Percentiles rank a stretch among this genome's conserved stretches.
These are phyloP conservation scores for Brachypterus glaber DNA, from an alignment of 2,888 invertebrate genomes.

Conservation along the genomic window DNA sequence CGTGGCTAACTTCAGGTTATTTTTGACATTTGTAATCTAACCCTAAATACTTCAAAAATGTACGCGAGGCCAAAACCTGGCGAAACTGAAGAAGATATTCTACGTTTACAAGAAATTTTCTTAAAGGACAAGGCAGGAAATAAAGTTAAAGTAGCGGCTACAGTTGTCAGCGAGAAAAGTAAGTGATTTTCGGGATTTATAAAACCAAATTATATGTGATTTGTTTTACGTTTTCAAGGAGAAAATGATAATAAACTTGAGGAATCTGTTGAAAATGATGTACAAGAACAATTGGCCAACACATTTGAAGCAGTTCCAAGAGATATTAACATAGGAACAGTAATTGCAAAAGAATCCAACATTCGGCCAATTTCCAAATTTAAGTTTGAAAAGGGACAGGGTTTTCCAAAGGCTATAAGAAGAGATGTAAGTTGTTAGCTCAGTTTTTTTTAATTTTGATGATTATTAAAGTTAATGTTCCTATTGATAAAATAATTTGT, in stretches of 20 bases:
- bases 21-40: no score
- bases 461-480: neutral
- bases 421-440: conserved; percentile 31
- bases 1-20: no score
- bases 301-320: conserved; percentile 41
- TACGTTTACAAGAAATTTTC: conserved; percentile 65
- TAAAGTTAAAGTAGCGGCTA: conserved; percentile 53
- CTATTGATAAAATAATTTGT: no score
- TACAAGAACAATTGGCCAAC: conserved; percentile 32
- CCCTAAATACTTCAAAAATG: conserved; percentile 39
- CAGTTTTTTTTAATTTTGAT: conserved; percentile 5
- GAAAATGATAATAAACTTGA: conserved; percentile 11
- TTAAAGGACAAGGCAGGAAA: conserved; percentile 47
- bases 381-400: conserved; percentile 29
- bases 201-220: conserved; percentile 6
- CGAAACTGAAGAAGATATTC: conserved; percentile 65
- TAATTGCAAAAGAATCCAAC: conserved; percentile 44
- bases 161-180: conserved; percentile 41
- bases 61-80: conserved; percentile 55
- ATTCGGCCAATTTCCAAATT: conserved; percentile 17
- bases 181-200: conserved; percentile 1
- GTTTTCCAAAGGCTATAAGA: conserved; percentile 46
- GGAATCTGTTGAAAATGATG: conserved; percentile 12
- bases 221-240: neutral
- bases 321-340: conserved; percentile 44